Evolutionary conservation across 92 coral and sea anemone species (phyloP).

Genomic region (Meandrina meandrites): DNA sequence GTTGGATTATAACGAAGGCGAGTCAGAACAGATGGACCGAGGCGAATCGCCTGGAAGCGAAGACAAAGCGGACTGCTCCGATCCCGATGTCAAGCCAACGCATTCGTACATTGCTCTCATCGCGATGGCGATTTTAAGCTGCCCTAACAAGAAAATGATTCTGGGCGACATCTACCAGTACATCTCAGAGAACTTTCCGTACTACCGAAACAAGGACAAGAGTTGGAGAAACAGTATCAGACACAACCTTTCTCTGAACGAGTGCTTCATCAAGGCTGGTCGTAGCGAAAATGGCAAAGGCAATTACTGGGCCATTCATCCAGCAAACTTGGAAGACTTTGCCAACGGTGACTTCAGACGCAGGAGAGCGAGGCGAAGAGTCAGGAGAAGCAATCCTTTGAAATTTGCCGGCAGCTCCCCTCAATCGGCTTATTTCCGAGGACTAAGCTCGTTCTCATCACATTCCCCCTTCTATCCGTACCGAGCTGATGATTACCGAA

Average conservation of each 20-base stretch:
- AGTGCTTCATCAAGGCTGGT: slow-evolving; percentile 97
- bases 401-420: slow-evolving; percentile 64
- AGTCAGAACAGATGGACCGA: not conserved
- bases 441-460: slow-evolving; percentile 53
- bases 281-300: slow-evolving; percentile 99
- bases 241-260: slow-evolving; percentile 94
- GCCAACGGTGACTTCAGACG: slow-evolving; percentile 98
- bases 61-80: slow-evolving; percentile 60
- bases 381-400: slow-evolving; percentile 77
- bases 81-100: slow-evolving; percentile 93
- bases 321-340: slow-evolving; percentile 95
- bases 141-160: slow-evolving; percentile 87
- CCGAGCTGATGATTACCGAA: slow-evolving; percentile 62
- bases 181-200: slow-evolving; percentile 95
- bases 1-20: not conserved
- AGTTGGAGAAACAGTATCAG: slow-evolving; percentile 99
- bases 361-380: slow-evolving; percentile 92
- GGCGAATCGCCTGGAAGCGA: slow-evolving; percentile 23
- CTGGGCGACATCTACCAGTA: slow-evolving; percentile 96
- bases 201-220: slow-evolving; percentile 96
- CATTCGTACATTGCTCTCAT: slow-evolving; percentile 97
- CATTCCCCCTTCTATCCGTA: slow-evolving; percentile 59
- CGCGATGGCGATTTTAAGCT: slow-evolving; percentile 97
- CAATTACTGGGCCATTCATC: slow-evolving; percentile 99
- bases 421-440: slow-evolving; percentile 56